A percentile compares a stretch with the other conserved stretches of the same genome.
These are phyloP conservation scores for Astropecten irregularis DNA, from an alignment of 53 echinoderm and acorn worm genomes.

Conservation along the genomic window DNA sequence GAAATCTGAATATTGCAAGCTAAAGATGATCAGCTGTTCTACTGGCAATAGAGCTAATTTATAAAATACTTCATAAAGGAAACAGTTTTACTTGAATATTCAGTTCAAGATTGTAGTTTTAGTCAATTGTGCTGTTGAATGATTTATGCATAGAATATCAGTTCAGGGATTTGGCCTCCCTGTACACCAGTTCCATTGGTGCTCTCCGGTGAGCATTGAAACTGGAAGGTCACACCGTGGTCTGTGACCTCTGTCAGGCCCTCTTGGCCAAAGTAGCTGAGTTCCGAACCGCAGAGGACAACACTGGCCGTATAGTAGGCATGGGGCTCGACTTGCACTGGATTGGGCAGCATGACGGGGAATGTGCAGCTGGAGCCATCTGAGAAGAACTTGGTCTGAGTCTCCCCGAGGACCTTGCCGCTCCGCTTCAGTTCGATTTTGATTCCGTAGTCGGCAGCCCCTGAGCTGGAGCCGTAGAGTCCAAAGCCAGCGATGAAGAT, in stretches of 20 bases:
- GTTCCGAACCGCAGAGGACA: constrained; percentile 84
- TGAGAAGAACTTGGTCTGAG: constrained; percentile 91
- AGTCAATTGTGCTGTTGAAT: no score
- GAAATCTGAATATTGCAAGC: no score
- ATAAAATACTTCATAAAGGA: no score
- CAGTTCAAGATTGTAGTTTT: no score
- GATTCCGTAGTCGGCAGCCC: constrained; percentile 84
- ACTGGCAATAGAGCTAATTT: no score
- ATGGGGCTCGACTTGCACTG: constrained; percentile 92
- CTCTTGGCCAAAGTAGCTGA: constrained; percentile 98
- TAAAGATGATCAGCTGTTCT: no score
- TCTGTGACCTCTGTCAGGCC: constrained; percentile 92
- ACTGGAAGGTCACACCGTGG: constrained; percentile 87
- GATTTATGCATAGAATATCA: constrained; percentile 93
- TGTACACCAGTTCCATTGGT: constrained; percentile 99
- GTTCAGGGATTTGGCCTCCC: constrained; percentile 97
- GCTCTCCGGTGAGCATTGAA: constrained; percentile 97
- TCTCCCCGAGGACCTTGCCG: constrained; percentile 85
- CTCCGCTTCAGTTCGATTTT: constrained; percentile 90
- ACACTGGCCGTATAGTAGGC: constrained; percentile 96
- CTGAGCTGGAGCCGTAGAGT: constrained; percentile 92
- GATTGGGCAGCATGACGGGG: constrained; percentile 85
- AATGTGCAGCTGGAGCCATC: constrained; percentile 96
- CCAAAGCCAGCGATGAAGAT: constrained; percentile 98
- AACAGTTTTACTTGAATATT: no score